Evolutionary conservation across 2,888 invertebrate genomes (phyloP), one percentile per base, ranked within the genome.

Genomic region (Xestobium rufovillosum): DNA sequence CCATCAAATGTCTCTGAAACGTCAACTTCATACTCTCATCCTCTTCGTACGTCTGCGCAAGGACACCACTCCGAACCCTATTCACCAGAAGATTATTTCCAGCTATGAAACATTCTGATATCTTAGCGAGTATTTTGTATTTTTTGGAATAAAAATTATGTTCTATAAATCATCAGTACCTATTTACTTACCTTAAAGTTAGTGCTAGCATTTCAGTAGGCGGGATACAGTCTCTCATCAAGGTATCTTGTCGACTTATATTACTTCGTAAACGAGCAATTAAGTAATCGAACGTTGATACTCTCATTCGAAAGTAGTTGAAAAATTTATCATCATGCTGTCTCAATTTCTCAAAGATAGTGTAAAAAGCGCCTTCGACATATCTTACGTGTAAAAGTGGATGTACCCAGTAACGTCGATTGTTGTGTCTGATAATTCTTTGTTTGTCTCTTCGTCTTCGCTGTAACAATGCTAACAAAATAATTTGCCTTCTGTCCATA

Each of bases 191-290:
- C 37, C 42, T 35, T 14, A 42, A 17, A 26, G 38, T 32, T 39
- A 42, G 35, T 12, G 36, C 23, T 15, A 42, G 34, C 34, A 34
- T 43, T 41, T 41, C 38, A 32, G 36, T 33, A 25, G 38, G 32
- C 23, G 40, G 26, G 28, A 40, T 38, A 17, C 31, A 36, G 12
- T 30, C 31, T 34, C 42, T 42, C 42, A 42, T 42, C 10, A 23
- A 26, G 13, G 38, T 36, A 25, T 39, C 15, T 26, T 31, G 15
- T 19, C 32, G 37, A 14, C 26, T 39, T 25, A 38, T 1, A 28
- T 38, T 38, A n/a, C 31, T 16, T 36, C 31, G 11, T 11, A 34
- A 16, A 31, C 13, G 15, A 11, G 19, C 16, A 14, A 39, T 29
- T 33, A 39, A 25, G 14, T 40, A 37, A 15, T 42, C 14, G 19